Evolutionary conservation across 2,797 vertebrate species (phyloP), one percentile per base, ranked within the genome.

Genomic region (Otolemur crassicaudatus): DNA sequence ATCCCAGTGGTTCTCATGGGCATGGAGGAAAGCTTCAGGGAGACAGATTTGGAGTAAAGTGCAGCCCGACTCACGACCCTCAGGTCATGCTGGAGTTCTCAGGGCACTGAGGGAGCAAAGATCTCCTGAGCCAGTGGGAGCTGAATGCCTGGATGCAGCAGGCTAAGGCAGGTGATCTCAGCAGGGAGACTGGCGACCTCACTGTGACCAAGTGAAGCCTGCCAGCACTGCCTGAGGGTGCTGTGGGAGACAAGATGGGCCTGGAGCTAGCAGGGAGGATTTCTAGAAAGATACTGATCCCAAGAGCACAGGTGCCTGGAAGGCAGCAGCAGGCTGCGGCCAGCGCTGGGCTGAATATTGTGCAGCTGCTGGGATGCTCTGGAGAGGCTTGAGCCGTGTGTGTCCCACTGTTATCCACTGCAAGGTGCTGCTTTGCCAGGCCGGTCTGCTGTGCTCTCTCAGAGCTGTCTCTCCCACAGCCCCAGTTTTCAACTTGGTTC

Each of bases 331-430:
- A 16, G 7, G 46, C 75, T 4, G 0, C 3, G 46, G 20, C 34
- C 22, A 14, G 43, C 34, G 11, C 37, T 14, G 7, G 31, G 5
- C 37, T 56, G 3, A 16, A 19, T 12, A 20, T 10, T 1, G 0
- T n/a, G 63, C 40, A 73, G 56, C 34, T 60, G 19, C 76, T 60
- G 16, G 20, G 34, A 9, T 3, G 31, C 29, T 34, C 43, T 72
- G 70, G 69, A 14, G 20, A 11, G 12, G 11, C 13, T 1, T 43
- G 27, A 76, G 22, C 43, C 4, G 20, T 43, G 31, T 27, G 43
- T 2, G 12, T 63, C 58, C 43, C 11, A 13, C 31, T 14, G 2
- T n/a, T 23, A 6, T 17, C 25, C 2, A 40, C 63, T 63, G 49
- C 34, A 10, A 1, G 7, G 34, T 7, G 43, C 86, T 0, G 0